A percentile compares a stretch with the other conserved stretches of the same genome.
Evolutionary conservation across 2,888 invertebrate genomes (phyloP).

Genomic region (Pyrrhosoma nymphula): DNA sequence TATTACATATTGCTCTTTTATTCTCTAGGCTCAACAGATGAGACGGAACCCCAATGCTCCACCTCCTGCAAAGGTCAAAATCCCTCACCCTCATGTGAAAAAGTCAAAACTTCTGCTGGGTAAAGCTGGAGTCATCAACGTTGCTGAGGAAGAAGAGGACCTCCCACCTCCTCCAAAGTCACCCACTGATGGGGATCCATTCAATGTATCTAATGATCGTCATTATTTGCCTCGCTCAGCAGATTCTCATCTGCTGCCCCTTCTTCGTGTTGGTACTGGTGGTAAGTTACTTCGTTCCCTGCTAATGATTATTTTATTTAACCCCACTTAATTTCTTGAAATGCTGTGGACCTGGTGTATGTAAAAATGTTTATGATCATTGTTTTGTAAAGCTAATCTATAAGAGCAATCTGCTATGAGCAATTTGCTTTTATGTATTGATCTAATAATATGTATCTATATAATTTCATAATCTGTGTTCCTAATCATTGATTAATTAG

Average conservation of each 20-base stretch:
- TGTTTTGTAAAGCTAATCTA: no score
- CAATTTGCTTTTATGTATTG: no score
- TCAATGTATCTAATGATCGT: conserved; percentile 98
- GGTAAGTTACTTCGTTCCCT: background rate
- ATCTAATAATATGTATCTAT: no score
- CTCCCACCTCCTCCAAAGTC: conserved; percentile 95
- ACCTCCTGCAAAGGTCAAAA: conserved; percentile 84
- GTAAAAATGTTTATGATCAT: no score
- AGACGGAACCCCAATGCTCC: conserved; percentile 43
- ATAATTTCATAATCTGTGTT: no score
- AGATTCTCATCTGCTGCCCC: conserved; percentile 81
- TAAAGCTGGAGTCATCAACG: conserved; percentile 97
- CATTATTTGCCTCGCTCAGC: conserved; percentile 89
- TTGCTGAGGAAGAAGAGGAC: conserved; percentile 91
- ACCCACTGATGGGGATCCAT: conserved; percentile 93
- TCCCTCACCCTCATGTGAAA: conserved; percentile 95
- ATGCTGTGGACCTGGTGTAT: background rate
- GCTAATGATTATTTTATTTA: background rate
- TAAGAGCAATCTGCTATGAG: no score
- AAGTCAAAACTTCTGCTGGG: conserved; percentile 95
- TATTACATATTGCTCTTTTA: background rate
- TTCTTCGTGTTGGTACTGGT: conserved; percentile 39
- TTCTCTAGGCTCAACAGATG: conserved; percentile 26
- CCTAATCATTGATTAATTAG: no score
- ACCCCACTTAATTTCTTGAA: background rate